Base-by-base conservation (phyloP, 1,140 invertebrate genomes). In the Diachasmimorpha longicaudata region DNA sequence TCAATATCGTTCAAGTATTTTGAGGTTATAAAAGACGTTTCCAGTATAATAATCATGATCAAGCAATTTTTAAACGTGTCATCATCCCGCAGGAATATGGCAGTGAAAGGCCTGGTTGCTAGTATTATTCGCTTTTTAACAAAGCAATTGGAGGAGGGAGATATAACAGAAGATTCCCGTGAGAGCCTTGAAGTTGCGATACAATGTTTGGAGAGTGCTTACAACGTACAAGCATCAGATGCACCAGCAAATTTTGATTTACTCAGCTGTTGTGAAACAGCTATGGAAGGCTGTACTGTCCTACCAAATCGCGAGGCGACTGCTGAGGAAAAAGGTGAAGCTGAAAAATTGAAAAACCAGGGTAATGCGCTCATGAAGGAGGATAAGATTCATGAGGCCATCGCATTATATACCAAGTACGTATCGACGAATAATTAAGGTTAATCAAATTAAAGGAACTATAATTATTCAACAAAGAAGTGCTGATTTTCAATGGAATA, bases 331-430 rank as follows among this genome's bases (percentile, higher is more conserved):
- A 91, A 92, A 82, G 87, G 86, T 5, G 87, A 93, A 82, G 96
- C 95, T 0, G 95, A 97, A 86, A 88, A 86, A 55, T 88, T 95
- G 0, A 97, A 97, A 85, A 94, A 93, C 80, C 92, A 94, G 88
- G 97, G 97, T 67, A 99, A 99, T 89, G 91, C 93, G 71, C 89
- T 94, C 5, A 97, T 98, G 95, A 96, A 95, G 84, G 89, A 91
- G 46, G 93, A 94, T 46, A 93, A 93, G 80, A 95, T 93, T 85
- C 89, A 91, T 11, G 95, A 96, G 89, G 97, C 97, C 5, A 82
- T 97, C 19, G 90, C 92, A 6, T 92, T 92, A 83, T 98, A 98
- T 85, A 93, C 95, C 79, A 93, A 93, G 92, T 92, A 91, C 89
- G 83, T 82, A 0, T 68, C 9, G 14, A 37, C 10, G n/a, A n/a